These are phyloP conservation scores for Autographa gamma DNA, from an alignment of 2,888 invertebrate genomes.

Conservation along the genomic window DNA sequence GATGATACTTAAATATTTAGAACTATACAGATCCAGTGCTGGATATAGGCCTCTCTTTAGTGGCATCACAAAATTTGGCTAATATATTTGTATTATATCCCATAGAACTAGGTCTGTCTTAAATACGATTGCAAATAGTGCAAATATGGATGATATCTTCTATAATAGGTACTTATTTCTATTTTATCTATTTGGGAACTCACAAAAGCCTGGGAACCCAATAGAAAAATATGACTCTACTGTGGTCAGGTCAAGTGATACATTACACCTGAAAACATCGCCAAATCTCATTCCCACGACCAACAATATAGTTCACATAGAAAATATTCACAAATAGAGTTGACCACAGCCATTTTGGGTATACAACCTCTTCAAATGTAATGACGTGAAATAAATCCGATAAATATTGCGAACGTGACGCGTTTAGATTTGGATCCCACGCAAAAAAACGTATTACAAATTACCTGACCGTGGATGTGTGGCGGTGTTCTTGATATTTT, in stretches of 20 bases:
- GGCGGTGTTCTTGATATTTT: neutral
- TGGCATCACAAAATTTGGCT: no score
- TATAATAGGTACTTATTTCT: no score
- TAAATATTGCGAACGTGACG: conserved; percentile 28
- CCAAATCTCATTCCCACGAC: conserved; percentile 47
- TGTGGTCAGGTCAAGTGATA: neutral
- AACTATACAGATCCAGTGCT: no score
- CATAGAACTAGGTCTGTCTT: no score
- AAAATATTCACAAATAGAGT: conserved; percentile 42
- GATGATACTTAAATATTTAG: no score
- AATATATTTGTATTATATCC: no score
- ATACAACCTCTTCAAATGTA: conserved; percentile 45
- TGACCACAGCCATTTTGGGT: conserved; percentile 51
- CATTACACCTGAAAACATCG: conserved; percentile 21
- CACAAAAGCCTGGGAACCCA: no score
- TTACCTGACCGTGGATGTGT: conserved; percentile 31
- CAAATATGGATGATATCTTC: no score
- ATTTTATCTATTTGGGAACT: no score
- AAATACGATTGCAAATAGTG: no score
- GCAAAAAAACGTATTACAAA: conserved; percentile 35
- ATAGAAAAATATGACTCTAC: no score
- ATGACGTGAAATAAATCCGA: conserved; percentile 54
- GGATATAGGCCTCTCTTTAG: no score
- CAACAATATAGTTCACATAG: conserved; percentile 36
- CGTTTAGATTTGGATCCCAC: conserved; percentile 42